Evolutionary conservation across 2,888 invertebrate genomes (phyloP), one percentile per base, ranked within the genome.

Genomic region (Copidosoma aretas): DNA sequence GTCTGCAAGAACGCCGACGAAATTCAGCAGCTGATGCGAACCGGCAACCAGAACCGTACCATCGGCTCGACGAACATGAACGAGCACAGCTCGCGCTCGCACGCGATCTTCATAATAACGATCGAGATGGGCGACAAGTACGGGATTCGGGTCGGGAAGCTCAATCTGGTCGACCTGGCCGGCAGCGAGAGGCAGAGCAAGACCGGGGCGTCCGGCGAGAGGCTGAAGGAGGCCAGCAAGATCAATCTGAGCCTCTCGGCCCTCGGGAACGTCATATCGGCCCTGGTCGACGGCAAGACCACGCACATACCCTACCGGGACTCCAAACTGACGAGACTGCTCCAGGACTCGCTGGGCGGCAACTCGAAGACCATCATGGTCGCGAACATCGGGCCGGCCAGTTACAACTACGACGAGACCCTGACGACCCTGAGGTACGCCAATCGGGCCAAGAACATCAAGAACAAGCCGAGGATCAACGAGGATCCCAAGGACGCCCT

Each of bases 351-450:
- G 0, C 87, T 99, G 57, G 99, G 99, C 67, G 99, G 99, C 14
- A 98, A 98, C 87, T 96, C 98, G 56, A 97, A 97, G 85, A 99
- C 99, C 1, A 95, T 99, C 65, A 99, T 99, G 98, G 95, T 99
- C 64, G 99, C 99, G 14, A 98, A 98, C 84, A 93, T 99, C 79
- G 98, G 98, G 0, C 99, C 99, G 32, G 98, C 98, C 22, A 92
- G 92, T 75, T 97, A 95, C 85, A 99, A 99, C 86, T 98, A 95
- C 85, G 99, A 99, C 79, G 99, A 98, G 86, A 96, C 97, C 2
- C 86, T 98, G 76, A 96, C 96, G 43, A 98, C 98, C n/a, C 86
- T 98, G 72, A 88, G 97, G 49, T 98, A 99, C 85, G 96, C 98
- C 2, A 96, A 95, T 82, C 88, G 98, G 57, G 99, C 99, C 17